Evolutionary conservation across 2,113 vertebrate genomes (phyloP), one percentile per base, ranked within the genome.

Genomic region (Climacteris rufus): DNA sequence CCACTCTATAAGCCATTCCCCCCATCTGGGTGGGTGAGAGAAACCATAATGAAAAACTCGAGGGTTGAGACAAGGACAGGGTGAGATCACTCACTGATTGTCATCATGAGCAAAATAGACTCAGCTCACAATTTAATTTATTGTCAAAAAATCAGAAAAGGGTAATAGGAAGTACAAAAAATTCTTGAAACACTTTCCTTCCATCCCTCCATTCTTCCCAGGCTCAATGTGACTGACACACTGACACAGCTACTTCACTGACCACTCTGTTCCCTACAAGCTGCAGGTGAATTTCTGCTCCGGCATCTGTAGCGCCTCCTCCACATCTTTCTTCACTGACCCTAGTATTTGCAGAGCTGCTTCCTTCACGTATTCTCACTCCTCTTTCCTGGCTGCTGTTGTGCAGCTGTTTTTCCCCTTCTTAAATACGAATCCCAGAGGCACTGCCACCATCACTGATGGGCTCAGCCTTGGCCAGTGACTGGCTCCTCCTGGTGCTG

Each of bases 401-500:
- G 3, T 11, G 3, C 25, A 11, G n/a, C 31, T 24, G 2, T 28
- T 83, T 53, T 52, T 3, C 2, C 16, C 12, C 6, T 24, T 57
- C 42, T 44, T 21, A 64, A 44, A 27, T 42, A 8, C 8, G 28
- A 33, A 24, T 20, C 22, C 20, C 47, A 53, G 39, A 60, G 7
- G 23, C 1, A 0, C n/a, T 53, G 27, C 42, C 27, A 33, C 28
- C 2, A 2, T n/a, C 1, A 1, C 16, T 15, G 25, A 30, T 0
- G 0, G 14, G 13, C 15, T 49, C 20, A 18, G 19, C n/a, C 15
- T 59, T 53, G 31, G 10, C 20, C 27, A 5, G 9, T 0, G 0
- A 4, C 6, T 4, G 3, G 14, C 7, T 76, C 1, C 1, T 10
- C 54, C 24, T 33, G 11, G 3, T 60, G 10, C 18, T 5, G 2